Evolutionary conservation across 2,113 vertebrate genomes (phyloP).

Genomic region (Amazona guildingii): DNA sequence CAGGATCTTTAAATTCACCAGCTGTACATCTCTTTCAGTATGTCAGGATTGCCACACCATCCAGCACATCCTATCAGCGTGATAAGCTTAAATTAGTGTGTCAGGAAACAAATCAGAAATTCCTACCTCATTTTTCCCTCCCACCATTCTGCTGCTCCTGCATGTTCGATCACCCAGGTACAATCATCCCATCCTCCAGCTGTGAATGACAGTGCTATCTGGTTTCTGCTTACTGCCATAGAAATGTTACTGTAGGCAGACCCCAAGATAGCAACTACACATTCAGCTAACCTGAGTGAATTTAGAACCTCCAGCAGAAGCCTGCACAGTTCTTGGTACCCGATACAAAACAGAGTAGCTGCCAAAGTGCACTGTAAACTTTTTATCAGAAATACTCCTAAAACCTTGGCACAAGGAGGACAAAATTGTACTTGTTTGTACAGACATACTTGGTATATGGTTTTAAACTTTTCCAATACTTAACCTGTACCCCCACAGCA

Average conservation of each 20-base stretch:
- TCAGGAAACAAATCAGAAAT: background rate
- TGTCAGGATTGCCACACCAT: background rate
- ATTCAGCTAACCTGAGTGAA: rapidly evolving
- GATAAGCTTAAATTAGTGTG: background rate
- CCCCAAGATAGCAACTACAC: rapidly evolving
- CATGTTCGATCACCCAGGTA: background rate
- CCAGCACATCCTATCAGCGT: background rate
- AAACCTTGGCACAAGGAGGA: background rate
- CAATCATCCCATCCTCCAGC: background rate
- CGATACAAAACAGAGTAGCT: background rate
- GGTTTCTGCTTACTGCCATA: background rate
- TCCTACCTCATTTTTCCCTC: background rate
- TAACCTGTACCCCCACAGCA: background rate
- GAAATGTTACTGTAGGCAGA: background rate
- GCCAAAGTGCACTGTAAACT: background rate
- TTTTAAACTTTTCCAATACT: background rate
- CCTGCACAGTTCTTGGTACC: background rate
- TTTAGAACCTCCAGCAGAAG: background rate
- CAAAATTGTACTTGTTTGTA: background rate
- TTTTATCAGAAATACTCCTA: background rate
- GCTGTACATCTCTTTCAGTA: background rate
- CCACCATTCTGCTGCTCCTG: background rate
- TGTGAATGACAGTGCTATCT: background rate
- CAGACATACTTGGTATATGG: background rate
- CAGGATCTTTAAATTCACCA: background rate